Evolutionary conservation across 2,888 invertebrate species (phyloP).

Genomic region (Agrochola lota): DNA sequence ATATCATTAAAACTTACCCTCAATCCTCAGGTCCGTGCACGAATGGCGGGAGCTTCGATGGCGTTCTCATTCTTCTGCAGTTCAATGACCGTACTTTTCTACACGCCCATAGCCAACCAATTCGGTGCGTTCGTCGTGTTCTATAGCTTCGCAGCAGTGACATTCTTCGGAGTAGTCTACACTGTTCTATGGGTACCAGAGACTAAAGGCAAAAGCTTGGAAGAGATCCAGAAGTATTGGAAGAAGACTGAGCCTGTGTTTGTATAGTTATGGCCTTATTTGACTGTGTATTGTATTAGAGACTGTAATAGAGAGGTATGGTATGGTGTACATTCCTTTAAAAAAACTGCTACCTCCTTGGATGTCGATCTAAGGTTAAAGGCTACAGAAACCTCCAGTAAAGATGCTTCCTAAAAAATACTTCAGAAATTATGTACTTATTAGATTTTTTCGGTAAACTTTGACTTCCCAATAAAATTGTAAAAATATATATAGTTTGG

Average conservation of each 20-base stretch:
- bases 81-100: constrained; percentile 82
- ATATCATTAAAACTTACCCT: too few species aligned
- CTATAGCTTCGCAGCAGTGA: constrained; percentile 81
- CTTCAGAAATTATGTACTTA: neutral
- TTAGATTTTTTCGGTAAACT: neutral
- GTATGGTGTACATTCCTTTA: constrained; percentile 27
- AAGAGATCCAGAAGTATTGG: constrained; percentile 81
- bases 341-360: neutral
- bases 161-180: constrained; percentile 80
- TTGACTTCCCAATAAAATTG: neutral
- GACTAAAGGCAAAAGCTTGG: constrained; percentile 85
- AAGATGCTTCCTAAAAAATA: neutral
- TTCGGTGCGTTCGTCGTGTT: constrained; percentile 84
- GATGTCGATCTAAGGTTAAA: neutral
- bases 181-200: constrained; percentile 86
- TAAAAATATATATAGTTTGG: neutral
- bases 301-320: constrained; percentile 8
- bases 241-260: constrained; percentile 74
- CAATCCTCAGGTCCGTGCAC: constrained; percentile 77
- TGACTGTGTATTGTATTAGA: constrained; percentile 58
- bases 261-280: constrained; percentile 65
- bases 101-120: constrained; percentile 78
- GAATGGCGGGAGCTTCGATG: constrained; percentile 83
- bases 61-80: constrained; percentile 84
- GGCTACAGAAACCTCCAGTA: neutral